Evolutionary conservation across 2,797 vertebrate species (phyloP), one percentile per base, ranked within the genome.

Genomic region (Pseudomugil gertrudae): DNA sequence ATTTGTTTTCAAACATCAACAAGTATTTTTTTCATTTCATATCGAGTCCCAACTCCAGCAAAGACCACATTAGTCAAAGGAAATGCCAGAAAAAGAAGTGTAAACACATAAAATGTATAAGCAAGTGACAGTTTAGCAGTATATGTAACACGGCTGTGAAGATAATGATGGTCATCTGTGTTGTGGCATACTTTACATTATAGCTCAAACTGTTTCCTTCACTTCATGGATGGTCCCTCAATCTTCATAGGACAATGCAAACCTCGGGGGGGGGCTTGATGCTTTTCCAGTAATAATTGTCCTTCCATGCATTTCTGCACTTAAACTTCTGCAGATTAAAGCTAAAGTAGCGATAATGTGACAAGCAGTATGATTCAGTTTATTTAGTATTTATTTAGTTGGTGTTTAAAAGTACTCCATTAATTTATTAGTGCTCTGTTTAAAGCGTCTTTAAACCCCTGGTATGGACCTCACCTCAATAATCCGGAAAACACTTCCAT

Each of bases 241-340:
- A 43, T 43, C 52, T 57, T 72, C 52, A 61, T 40, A 61, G 51
- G 38, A 57, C 47, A 71, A 51, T 4, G 21, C 51, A 56, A 57
- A 61, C 51, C 71, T 67, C 43, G 33, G 55, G 67, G 56, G 58
- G 69, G 54, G 29, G 26, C 5, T 3, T 14, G 43, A 71, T 23
- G 53, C 48, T 70, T 64, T 13, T 43, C 15, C 48, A 50, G 33
- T 24, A 52, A 70, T 55, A 51, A 60, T 30, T 53, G 53, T 27
- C 35, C 4, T n/a, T n/a, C 11, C 8, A 2, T 7, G 45, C 38
- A 7, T 69, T 65, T 66, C 36, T 59, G 50, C 45, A 55, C 45
- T 47, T 29, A 58, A 66, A n/a, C 23, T 3, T 24, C n/a, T 32
- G 26, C 47, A 33, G 38, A 51, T 58, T 32, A 62, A 58, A 59